phyloP scores from a whole-genome alignment of 2,888 invertebrate genomes.

The Eucera pruinosa region DNA sequence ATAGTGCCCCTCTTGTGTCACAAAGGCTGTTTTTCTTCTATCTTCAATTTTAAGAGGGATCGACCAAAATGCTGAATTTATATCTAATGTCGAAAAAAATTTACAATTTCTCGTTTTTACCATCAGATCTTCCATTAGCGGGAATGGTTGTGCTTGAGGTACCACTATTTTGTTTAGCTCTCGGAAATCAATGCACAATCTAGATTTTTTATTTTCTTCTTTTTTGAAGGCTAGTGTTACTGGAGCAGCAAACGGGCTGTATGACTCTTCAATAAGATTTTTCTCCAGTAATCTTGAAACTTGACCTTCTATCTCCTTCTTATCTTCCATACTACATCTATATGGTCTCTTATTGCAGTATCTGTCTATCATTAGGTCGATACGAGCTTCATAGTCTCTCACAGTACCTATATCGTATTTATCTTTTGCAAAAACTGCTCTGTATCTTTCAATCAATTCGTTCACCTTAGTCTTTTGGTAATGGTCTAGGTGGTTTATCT shows the following conservation, averaged over 20 bases:
- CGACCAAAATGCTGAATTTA: constrained; percentile 13
- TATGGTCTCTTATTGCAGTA: not conserved
- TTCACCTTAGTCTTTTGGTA: constrained; percentile 4
- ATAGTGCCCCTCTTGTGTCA: not conserved
- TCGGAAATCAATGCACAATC: not conserved
- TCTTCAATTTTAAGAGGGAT: constrained; percentile 49
- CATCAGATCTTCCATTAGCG: constrained; percentile 16
- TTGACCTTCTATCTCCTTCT: constrained; percentile 67
- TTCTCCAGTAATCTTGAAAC: constrained; percentile 61
- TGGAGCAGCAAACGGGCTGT: constrained; percentile 64
- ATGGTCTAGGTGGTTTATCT: not conserved
- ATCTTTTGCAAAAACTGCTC: constrained; percentile 54
- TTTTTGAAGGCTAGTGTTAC: not conserved
- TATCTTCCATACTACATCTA: constrained; percentile 54
- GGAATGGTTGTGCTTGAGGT: constrained; percentile 36
- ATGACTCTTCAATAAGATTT: constrained; percentile 67
- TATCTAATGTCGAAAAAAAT: not conserved
- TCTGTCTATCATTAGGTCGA: constrained; percentile 7
- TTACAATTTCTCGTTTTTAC: not conserved
- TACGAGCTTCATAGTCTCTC: constrained; percentile 59
- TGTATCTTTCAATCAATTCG: constrained; percentile 48
- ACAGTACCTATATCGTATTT: constrained; percentile 63
- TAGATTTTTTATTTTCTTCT: not conserved
- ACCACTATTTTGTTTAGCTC: not conserved
- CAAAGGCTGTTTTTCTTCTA: constrained; percentile 36